phyloP scores from a whole-genome alignment of 2,888 invertebrate species.

The Polylopha cassiicola region DNA sequence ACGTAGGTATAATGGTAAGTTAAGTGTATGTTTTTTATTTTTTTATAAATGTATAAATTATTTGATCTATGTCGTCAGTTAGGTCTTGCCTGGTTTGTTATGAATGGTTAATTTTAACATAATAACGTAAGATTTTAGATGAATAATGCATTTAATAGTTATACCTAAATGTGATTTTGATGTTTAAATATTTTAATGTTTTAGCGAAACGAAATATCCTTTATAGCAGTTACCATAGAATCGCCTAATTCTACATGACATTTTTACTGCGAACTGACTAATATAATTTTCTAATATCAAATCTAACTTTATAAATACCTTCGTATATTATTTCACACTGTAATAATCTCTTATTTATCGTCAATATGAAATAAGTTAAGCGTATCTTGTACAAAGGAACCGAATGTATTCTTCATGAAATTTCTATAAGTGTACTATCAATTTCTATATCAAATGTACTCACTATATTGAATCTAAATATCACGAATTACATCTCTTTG shows the following conservation, averaged over 20 bases:
- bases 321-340: too few species aligned
- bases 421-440: too few species aligned
- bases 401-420: too few species aligned
- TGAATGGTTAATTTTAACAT: slow-evolving; percentile 20
- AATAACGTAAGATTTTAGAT: slow-evolving; percentile 21
- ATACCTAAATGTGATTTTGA: slow-evolving; percentile 30
- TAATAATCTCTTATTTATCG: too few species aligned
- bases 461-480: slow-evolving; percentile 11
- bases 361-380: too few species aligned
- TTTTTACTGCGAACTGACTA: too few species aligned
- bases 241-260: slow-evolving; percentile 21
- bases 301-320: too few species aligned
- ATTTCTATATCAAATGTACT: slow-evolving; percentile 8
- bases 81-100: slow-evolving; percentile 42
- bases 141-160: slow-evolving; percentile 32
- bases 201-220: slow-evolving; percentile 21
- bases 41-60: slow-evolving; percentile 17
- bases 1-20: too few species aligned
- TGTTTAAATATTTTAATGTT: slow-evolving; percentile 21
- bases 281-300: too few species aligned
- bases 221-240: slow-evolving; percentile 20
- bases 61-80: slow-evolving; percentile 33
- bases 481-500: slow-evolving; percentile 37
- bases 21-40: slow-evolving; percentile 18
- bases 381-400: too few species aligned